A percentile compares a stretch with the other conserved stretches of the same genome.
Conservation (phyloP, 2,113 vertebrate genomes). For the Chionis minor region DNA sequence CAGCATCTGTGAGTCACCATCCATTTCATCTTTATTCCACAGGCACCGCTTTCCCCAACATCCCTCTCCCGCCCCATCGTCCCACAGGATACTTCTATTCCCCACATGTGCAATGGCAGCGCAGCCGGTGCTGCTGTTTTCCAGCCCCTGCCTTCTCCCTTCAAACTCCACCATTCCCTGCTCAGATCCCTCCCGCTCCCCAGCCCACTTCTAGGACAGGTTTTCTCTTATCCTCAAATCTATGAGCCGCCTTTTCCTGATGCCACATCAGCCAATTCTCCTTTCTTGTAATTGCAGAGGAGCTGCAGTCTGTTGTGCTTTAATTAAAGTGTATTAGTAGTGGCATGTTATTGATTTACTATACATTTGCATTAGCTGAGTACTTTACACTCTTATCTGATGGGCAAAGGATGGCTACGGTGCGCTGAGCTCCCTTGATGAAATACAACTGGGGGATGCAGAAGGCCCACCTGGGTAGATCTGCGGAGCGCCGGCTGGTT, state of each 20-base stretch:
- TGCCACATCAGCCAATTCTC: background rate
- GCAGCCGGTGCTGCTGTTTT: background rate
- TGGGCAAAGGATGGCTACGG: background rate
- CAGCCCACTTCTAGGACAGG: background rate
- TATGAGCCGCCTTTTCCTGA: background rate
- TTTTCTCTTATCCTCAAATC: background rate
- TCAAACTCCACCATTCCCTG: background rate
- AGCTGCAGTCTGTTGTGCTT: conserved; percentile 33
- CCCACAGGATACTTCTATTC: background rate
- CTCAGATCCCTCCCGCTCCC: background rate
- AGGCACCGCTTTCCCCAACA: fast-evolving
- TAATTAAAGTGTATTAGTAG: conserved; percentile 51
- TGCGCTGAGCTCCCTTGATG: background rate
- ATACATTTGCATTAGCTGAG: conserved; percentile 46
- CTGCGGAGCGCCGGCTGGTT: background rate
- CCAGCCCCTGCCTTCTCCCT: background rate
- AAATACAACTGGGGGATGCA: background rate
- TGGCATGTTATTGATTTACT: conserved; percentile 51
- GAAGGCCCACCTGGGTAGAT: conserved; percentile 33
- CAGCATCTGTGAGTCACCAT: background rate
- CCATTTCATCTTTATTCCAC: background rate
- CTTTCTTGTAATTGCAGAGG: background rate
- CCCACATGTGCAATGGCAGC: fast-evolving
- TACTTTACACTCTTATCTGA: conserved; percentile 42
- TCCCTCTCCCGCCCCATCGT: background rate